These are phyloP conservation scores for Arctocebus calabarensis DNA, from an alignment of 2,797 vertebrate species.

Conservation along the genomic window DNA sequence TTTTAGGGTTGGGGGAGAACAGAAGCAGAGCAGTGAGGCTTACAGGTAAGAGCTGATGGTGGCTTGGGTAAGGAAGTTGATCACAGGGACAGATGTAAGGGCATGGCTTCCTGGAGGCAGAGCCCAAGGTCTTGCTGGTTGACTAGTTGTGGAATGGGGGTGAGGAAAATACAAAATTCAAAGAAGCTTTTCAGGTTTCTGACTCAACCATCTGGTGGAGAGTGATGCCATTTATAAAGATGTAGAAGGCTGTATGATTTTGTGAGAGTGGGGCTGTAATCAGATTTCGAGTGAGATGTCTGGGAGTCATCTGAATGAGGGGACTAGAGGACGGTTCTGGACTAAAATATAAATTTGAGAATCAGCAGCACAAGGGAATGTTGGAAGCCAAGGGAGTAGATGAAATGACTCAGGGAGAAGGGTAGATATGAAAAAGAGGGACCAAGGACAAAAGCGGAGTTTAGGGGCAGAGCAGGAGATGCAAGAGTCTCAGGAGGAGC, in stretches of 20 bases:
- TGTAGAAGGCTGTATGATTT: not conserved
- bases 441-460: not conserved
- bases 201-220: not conserved
- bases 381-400: not conserved
- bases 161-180: slow-evolving; percentile 2
- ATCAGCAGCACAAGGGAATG: not conserved
- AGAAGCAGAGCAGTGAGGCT: slow-evolving; percentile 37
- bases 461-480: not conserved
- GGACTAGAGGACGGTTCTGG: not conserved
- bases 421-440: not conserved
- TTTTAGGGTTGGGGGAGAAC: not conserved
- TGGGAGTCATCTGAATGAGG: not conserved
- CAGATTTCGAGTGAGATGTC: not conserved
- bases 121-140: not conserved
- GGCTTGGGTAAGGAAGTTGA: not conserved
- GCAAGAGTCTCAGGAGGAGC: not conserved
- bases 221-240: not conserved
- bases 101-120: not conserved
- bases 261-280: not conserved
- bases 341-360: not conserved
- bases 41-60: not conserved
- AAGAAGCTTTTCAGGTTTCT: not conserved
- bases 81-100: not conserved
- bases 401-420: not conserved
- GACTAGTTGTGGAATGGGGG: not conserved